Conservation (phyloP, 2,113 vertebrate species). For the Cnemophilus loriae region DNA sequence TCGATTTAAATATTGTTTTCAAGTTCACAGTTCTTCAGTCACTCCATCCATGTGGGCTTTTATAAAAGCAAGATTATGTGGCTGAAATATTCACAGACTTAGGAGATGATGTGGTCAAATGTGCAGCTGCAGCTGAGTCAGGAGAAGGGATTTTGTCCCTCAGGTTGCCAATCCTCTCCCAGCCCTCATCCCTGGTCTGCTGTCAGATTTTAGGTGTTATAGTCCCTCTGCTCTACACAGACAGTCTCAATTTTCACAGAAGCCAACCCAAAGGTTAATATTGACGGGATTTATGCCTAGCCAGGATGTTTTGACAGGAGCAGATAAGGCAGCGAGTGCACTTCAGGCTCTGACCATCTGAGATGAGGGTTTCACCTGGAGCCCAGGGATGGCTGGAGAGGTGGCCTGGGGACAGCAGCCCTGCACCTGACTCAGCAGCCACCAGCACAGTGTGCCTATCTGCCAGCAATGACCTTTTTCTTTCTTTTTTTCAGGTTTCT, state of each 20-base stretch:
- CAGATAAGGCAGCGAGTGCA: not conserved
- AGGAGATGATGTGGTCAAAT: not conserved
- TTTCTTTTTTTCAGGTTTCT: not conserved
- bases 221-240: not conserved
- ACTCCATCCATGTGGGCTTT: not conserved
- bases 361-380: not conserved
- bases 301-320: not conserved
- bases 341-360: not conserved
- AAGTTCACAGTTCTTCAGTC: not conserved
- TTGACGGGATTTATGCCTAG: not conserved
- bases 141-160: not conserved
- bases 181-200: not conserved
- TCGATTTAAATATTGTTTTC: not conserved
- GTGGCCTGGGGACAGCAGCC: not conserved
- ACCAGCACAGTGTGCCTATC: not conserved
- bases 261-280: not conserved
- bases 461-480: not conserved
- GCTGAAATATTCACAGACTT: not conserved
- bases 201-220: rapidly evolving
- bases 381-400: not conserved
- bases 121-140: not conserved
- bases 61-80: not conserved
- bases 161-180: not conserved
- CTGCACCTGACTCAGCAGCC: not conserved
- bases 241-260: not conserved